Base-by-base conservation (phyloP, 2,888 invertebrate species). In the Sphinx pinastri region DNA sequence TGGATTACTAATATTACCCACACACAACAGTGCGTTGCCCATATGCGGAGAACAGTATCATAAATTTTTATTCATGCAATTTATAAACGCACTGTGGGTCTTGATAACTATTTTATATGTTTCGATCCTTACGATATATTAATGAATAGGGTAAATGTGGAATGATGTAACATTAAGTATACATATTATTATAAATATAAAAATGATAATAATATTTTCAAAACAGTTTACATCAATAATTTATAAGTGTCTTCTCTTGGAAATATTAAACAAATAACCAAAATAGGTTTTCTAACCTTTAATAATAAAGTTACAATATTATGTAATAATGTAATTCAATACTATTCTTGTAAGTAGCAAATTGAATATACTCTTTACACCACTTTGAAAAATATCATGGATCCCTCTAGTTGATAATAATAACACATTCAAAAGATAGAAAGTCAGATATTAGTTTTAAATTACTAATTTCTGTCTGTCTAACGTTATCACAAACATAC, bases 1-100 rank as follows among this genome's bases (percentile, higher is more conserved):
- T 89, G 90, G 91, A 92, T 91, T 91, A 91, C 85, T 85, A 79
- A 79, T 79, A 77, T 69, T 63, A 69, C 60, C 68, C 54, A 69
- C 69, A 69, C 69, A 38, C 60, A 59, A 54, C 69, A 54, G 54
- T 38, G 60, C 59, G 49, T 63, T 16, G 19, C 51, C 19, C 55
- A 67, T 45, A 58, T 49, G 55, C 38, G 58, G 38, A 70, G 58
- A 70, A 67, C 66, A 31, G 58, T 67, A 67, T 47, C 67, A 47
- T 58, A 19, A 60, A 45, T 59, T 38, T 58, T 49, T 54, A 60
- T 57, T 16, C 47, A 55, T 49, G 49, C 47, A 19, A 68, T 19
- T 31, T 31, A 49, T 19, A 47, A 63, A 11, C 19, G 47, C 16
- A 19, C 16, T 19, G 47, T 16, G 12, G 7, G 19, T 63, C 16